A percentile compares a stretch with the other conserved stretches of the same genome.
phyloP scores from a whole-genome alignment of 1,140 invertebrate species.

The Argopecten irradians region DNA sequence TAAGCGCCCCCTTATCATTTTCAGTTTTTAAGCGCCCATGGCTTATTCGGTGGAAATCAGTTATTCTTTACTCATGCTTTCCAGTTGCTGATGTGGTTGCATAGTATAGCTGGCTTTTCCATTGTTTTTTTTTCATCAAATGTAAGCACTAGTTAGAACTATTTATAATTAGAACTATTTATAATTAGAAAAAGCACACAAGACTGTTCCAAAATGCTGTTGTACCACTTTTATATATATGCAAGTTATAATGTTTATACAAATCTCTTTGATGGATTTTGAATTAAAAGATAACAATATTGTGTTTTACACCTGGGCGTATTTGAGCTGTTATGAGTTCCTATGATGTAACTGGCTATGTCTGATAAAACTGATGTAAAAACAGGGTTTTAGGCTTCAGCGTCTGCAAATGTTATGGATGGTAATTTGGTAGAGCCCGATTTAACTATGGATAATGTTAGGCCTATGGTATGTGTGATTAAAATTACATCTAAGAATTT shows the following conservation, averaged over 20 bases:
- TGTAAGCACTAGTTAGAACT: no score
- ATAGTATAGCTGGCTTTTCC: no score
- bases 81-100: no score
- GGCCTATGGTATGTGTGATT: not conserved
- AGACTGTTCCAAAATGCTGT: not conserved
- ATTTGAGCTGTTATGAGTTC: not conserved
- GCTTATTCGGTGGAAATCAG: no score
- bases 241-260: not conserved
- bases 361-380: slow-evolving; percentile 7
- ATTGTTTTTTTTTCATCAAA: no score
- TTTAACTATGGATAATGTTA: not conserved
- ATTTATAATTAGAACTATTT: no score
- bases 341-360: not conserved
- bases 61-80: no score
- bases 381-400: not conserved
- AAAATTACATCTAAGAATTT: not conserved
- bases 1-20: no score
- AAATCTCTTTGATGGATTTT: slow-evolving; percentile 11
- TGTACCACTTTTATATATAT: slow-evolving; percentile 6
- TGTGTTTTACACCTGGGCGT: not conserved
- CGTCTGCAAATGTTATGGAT: not conserved
- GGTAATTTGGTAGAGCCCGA: not conserved
- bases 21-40: no score
- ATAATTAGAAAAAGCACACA: not conserved
- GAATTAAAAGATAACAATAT: slow-evolving; percentile 19